phyloP scores from a whole-genome alignment of 2,888 invertebrate species.

The Melinaea menophilus region DNA sequence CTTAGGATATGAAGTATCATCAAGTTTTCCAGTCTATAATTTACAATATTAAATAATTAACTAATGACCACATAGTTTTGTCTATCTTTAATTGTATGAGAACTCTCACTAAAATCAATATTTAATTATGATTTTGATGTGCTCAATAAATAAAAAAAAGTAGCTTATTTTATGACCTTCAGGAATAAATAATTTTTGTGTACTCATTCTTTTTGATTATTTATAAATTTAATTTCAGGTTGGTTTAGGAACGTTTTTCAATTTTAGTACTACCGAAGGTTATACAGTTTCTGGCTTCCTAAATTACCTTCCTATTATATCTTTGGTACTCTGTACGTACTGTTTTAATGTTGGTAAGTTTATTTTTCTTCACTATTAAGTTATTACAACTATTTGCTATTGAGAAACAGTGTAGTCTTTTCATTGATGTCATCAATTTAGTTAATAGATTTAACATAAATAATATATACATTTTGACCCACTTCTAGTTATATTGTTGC shows the following conservation, averaged over 20 bases:
- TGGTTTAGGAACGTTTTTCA: constrained; percentile 55
- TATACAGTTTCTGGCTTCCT: constrained; percentile 43
- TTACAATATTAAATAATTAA: no score
- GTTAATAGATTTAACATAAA: no score
- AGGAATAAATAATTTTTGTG: neutral
- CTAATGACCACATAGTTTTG: no score
- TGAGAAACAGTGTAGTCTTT: no score
- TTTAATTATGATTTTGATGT: no score
- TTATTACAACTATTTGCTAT: neutral
- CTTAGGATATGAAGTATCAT: constrained; percentile 49
- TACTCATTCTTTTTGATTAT: constrained; percentile 42
- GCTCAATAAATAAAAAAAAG: no score
- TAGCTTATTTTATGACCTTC: no score
- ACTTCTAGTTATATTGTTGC: no score
- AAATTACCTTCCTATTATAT: constrained; percentile 57
- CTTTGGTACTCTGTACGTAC: constrained; percentile 52
- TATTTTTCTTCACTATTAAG: neutral
- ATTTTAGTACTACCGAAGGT: constrained; percentile 37
- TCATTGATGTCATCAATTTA: constrained; percentile 6
- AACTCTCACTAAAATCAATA: no score
- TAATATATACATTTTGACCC: no score
- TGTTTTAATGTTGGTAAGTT: constrained; percentile 56
- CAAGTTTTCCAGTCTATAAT: constrained; percentile 7
- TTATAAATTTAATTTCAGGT: constrained; percentile 42
- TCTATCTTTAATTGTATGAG: no score